A percentile compares a stretch with the other conserved stretches of the same genome.
These are phyloP conservation scores for Bettongia penicillata DNA, from an alignment of 2,113 vertebrate genomes.

Conservation along the genomic window DNA sequence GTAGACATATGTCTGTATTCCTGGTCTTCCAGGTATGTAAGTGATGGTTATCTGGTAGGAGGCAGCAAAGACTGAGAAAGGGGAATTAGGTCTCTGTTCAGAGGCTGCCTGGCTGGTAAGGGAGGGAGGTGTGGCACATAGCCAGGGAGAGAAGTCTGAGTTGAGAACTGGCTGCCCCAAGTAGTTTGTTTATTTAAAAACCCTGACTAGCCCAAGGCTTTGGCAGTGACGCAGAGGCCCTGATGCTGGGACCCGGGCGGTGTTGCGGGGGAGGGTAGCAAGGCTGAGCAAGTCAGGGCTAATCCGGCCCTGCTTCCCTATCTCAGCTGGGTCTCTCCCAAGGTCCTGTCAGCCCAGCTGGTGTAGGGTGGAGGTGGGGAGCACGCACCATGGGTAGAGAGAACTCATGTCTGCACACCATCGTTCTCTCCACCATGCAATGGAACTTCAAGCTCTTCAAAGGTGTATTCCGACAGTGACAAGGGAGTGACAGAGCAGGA, in stretches of 20 bases:
- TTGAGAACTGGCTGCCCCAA: not conserved
- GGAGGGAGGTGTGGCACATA: not conserved
- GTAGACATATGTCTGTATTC: not conserved
- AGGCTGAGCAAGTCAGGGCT: not conserved
- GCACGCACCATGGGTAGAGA: not conserved
- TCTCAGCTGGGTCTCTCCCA: not conserved
- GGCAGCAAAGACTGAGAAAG: not conserved
- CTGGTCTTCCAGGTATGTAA: not conserved
- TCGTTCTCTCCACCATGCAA: not conserved
- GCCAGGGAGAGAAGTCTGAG: not conserved
- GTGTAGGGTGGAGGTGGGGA: not conserved
- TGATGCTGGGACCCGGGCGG: not conserved
- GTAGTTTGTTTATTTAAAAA: not conserved
- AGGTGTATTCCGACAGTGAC: not conserved
- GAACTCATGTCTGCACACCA: not conserved
- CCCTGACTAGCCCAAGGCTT: not conserved
- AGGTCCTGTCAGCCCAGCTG: not conserved
- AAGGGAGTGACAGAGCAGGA: not conserved
- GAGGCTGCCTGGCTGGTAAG: not conserved
- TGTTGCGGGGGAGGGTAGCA: too few species aligned
- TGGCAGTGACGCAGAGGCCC: not conserved
- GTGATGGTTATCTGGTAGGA: not conserved
- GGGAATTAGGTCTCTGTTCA: not conserved
- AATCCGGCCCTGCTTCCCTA: not conserved
- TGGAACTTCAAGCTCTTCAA: not conserved